Conservation (phyloP, 2,113 vertebrate species). For the Takifugu bimaculatus region DNA sequence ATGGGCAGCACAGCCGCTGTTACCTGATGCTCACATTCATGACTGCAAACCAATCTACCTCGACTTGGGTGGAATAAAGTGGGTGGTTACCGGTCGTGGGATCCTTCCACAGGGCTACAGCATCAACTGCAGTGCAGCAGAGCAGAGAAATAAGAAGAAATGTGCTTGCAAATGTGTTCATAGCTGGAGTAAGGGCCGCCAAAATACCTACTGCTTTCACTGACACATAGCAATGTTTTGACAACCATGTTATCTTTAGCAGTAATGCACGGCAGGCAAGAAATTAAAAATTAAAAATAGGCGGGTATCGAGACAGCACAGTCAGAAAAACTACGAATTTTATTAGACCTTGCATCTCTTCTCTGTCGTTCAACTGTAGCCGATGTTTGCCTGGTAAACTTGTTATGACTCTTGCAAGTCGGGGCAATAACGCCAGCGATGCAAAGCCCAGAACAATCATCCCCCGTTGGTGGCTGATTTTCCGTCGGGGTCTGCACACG, state of each 20-base stretch:
- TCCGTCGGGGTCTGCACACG: constrained; percentile 1
- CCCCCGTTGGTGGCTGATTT: constrained; percentile 29
- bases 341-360: background rate
- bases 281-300: too few species aligned
- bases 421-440: constrained; percentile 52
- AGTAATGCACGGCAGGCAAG: too few species aligned
- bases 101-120: background rate
- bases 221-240: constrained; percentile 1
- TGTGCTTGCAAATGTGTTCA: background rate
- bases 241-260: too few species aligned
- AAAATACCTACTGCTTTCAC: constrained; percentile 10
- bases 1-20: background rate
- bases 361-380: constrained; percentile 8
- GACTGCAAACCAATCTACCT: constrained; percentile 33
- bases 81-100: constrained; percentile 6
- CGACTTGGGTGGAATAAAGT: constrained; percentile 46
- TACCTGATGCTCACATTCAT: constrained; percentile 13
- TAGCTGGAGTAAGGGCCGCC: background rate
- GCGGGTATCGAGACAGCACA: too few species aligned
- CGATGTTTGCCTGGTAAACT: constrained; percentile 50
- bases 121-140: background rate
- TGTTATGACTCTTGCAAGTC: constrained; percentile 57
- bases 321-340: background rate
- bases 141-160: background rate
- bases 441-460: constrained; percentile 47